Percentiles rank a stretch among this genome's conserved stretches.
phyloP scores from a whole-genome alignment of 2,888 invertebrate genomes.

The Graphium colonna region DNA sequence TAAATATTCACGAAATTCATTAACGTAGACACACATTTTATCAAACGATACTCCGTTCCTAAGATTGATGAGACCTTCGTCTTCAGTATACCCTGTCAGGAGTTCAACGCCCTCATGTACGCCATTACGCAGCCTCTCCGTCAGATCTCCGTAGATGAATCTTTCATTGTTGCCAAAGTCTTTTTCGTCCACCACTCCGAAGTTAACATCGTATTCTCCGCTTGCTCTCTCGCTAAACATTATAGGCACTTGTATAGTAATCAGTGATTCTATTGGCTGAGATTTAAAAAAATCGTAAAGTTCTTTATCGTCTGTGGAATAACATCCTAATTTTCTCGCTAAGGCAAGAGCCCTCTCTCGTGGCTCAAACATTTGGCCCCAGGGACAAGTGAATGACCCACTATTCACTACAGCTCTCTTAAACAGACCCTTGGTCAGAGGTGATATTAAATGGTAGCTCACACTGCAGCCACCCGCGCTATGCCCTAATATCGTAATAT shows the following conservation, averaged over 20 bases:
- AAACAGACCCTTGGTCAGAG: slow-evolving; percentile 37
- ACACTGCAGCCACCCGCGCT: slow-evolving; percentile 50
- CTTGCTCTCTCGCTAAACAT: slow-evolving; percentile 26
- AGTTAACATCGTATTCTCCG: slow-evolving; percentile 24
- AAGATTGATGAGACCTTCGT: slow-evolving; percentile 77
- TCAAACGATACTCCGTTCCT: slow-evolving; percentile 17
- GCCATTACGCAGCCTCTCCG: slow-evolving; percentile 60
- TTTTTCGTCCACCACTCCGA: slow-evolving; percentile 39
- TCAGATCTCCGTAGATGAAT: slow-evolving; percentile 41
- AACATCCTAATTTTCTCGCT: slow-evolving; percentile 34
- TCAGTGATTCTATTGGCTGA: slow-evolving; percentile 29
- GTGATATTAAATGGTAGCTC: slow-evolving; percentile 46
- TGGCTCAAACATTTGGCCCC: slow-evolving; percentile 65
- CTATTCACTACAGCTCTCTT: slow-evolving; percentile 34
- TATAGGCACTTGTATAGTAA: slow-evolving; percentile 24
- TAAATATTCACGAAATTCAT: slow-evolving; percentile 32
- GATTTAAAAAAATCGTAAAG: slow-evolving; percentile 35
- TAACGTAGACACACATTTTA: slow-evolving; percentile 28
- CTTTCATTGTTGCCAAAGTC: slow-evolving; percentile 40
- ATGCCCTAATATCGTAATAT: slow-evolving; percentile 50
- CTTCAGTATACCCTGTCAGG: slow-evolving; percentile 83
- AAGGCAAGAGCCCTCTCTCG: slow-evolving; percentile 54
- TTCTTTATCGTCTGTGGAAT: slow-evolving; percentile 33
- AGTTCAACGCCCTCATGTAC: slow-evolving; percentile 79
- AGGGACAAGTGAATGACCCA: slow-evolving; percentile 72